Percentiles rank a stretch among this genome's conserved stretches.
These are phyloP conservation scores for Panagrolaimus sp. DNA, from an alignment of 1,140 invertebrate species.

Conservation along the genomic window DNA sequence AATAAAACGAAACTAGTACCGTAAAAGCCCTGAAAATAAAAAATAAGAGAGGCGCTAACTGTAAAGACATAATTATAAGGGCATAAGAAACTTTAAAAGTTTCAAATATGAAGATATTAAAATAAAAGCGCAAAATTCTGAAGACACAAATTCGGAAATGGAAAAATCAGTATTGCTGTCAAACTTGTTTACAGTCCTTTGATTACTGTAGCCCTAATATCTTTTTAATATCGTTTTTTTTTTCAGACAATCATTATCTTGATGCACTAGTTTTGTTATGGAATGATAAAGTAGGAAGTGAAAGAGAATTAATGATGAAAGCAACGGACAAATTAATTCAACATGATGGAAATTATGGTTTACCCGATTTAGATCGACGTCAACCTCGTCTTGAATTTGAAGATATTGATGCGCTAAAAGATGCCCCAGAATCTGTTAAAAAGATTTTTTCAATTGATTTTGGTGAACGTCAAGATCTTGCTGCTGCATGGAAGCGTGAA, in stretches of 20 bases:
- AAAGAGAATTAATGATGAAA: slow-evolving; percentile 52
- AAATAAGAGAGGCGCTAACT: too few relatives aligned
- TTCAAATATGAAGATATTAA: too few relatives aligned
- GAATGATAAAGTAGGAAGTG: slow-evolving; percentile 51
- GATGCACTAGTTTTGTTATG: slow-evolving; percentile 47
- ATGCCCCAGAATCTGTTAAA: slow-evolving; percentile 52
- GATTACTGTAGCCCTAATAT: neutral
- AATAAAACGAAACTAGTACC: too few relatives aligned
- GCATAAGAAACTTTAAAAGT: too few relatives aligned
- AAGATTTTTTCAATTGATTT: slow-evolving; percentile 54
- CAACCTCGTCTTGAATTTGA: slow-evolving; percentile 43
- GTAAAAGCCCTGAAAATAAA: too few relatives aligned
- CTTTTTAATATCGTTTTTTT: neutral
- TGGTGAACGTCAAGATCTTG: slow-evolving; percentile 45
- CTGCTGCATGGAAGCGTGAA: slow-evolving; percentile 44
- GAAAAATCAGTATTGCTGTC: too few relatives aligned
- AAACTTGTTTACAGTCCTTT: too few relatives aligned
- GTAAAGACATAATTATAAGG: too few relatives aligned
- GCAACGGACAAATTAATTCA: slow-evolving; percentile 48
- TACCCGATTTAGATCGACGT: slow-evolving; percentile 42
- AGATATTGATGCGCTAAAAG: slow-evolving; percentile 40
- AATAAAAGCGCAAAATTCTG: too few relatives aligned
- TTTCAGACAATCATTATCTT: slow-evolving; percentile 53
- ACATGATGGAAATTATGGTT: slow-evolving; percentile 39
- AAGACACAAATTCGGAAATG: too few relatives aligned